Evolutionary conservation across 2,113 vertebrate species (phyloP).

Genomic region (Microtus oregoni): DNA sequence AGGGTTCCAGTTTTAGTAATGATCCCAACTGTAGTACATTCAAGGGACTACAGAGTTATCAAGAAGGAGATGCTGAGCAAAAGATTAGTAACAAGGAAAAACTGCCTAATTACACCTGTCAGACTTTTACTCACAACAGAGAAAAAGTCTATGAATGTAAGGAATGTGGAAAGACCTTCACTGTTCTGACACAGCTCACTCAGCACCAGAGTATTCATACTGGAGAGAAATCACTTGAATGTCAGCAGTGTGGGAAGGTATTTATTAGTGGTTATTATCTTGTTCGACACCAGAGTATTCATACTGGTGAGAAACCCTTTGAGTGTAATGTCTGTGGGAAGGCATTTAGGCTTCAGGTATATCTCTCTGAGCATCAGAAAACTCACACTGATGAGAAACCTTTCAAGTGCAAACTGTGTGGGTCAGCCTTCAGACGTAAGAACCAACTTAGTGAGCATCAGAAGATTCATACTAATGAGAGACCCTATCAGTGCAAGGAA

Average conservation of each 20-base stretch:
- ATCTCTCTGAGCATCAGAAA: neutral
- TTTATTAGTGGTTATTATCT: neutral
- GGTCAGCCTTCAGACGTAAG: neutral
- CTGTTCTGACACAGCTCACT: neutral
- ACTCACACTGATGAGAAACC: neutral
- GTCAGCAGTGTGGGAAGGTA: neutral
- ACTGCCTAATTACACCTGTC: neutral
- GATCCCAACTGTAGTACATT: neutral
- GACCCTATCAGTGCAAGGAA: neutral
- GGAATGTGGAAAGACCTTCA: conserved; percentile 59
- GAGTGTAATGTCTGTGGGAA: neutral
- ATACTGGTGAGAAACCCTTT: neutral
- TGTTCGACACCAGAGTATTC: neutral
- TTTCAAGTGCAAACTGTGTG: neutral
- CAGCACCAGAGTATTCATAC: neutral
- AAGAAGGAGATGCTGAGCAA: neutral
- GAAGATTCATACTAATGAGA: neutral
- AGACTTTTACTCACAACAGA: neutral
- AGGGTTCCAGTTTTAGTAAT: conserved; percentile 10
- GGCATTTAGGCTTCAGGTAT: neutral
- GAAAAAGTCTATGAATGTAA: neutral
- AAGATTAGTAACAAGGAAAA: neutral
- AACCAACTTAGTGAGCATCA: neutral
- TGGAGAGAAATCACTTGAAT: neutral
- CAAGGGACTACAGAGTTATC: neutral